A percentile compares a stretch with the other conserved stretches of the same genome.
phyloP scores from a whole-genome alignment of 2,888 invertebrate species.

The Andrena minutula region DNA sequence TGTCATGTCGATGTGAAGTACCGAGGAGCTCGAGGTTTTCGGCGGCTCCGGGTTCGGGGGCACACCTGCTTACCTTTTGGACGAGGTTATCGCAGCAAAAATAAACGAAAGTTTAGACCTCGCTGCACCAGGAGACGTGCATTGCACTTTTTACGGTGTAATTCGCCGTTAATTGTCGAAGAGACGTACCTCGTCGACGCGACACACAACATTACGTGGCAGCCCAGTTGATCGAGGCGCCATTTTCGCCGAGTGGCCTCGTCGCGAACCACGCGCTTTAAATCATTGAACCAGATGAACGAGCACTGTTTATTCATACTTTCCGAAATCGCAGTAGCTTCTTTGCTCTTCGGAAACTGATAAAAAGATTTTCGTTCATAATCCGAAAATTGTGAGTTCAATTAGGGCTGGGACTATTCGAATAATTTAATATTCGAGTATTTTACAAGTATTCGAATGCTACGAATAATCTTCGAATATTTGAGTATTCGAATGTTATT shows the following conservation, averaged over 20 bases:
- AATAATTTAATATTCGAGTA: too few relatives aligned
- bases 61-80: conserved; percentile 66
- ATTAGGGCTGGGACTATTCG: too few relatives aligned
- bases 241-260: conserved; percentile 49
- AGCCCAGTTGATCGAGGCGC: conserved; percentile 75
- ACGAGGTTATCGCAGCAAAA: conserved; percentile 55
- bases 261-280: conserved; percentile 22
- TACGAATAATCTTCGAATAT: too few relatives aligned
- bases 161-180: conserved; percentile 75
- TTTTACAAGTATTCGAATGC: too few relatives aligned
- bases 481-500: too few relatives aligned
- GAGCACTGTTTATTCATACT: too few relatives aligned
- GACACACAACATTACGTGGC: conserved; percentile 84
- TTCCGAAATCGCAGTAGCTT: too few relatives aligned
- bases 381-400: too few relatives aligned
- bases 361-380: too few relatives aligned
- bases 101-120: conserved; percentile 72
- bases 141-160: conserved; percentile 75
- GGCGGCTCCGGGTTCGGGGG: background rate
- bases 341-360: too few relatives aligned
- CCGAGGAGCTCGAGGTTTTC: background rate
- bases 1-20: conserved; percentile 70
- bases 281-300: conserved; percentile 21
- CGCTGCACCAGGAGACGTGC: conserved; percentile 71
- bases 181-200: conserved; percentile 77